Evolutionary conservation across 2,113 vertebrate genomes (phyloP).

Genomic region (Cyanocitta stelleri): DNA sequence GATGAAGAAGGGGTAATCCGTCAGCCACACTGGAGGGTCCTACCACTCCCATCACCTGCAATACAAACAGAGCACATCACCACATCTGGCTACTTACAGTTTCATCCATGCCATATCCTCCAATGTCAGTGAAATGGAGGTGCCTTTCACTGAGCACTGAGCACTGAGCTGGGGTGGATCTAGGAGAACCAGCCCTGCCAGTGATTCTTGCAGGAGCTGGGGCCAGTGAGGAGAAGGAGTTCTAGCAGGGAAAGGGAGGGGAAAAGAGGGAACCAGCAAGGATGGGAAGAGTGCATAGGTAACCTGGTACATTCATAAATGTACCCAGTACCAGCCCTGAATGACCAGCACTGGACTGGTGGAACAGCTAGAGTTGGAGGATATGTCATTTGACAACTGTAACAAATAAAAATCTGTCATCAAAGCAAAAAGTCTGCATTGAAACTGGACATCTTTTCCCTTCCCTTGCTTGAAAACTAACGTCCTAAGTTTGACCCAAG

Average conservation of each 20-base stretch:
- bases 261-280: slow-evolving; percentile 18
- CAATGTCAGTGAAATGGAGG: slow-evolving; percentile 42
- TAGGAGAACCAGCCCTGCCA: neutral
- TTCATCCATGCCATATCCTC: slow-evolving; percentile 72
- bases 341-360: slow-evolving; percentile 57
- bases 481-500: slow-evolving; percentile 71
- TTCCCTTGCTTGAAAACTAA: slow-evolving; percentile 53
- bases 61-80: slow-evolving; percentile 81
- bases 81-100: slow-evolving; percentile 69
- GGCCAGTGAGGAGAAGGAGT: neutral
- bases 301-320: slow-evolving; percentile 41
- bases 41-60: slow-evolving; percentile 98
- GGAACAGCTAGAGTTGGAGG: slow-evolving; percentile 60
- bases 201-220: slow-evolving; percentile 29
- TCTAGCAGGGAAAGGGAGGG: slow-evolving; percentile 34
- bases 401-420: slow-evolving; percentile 44
- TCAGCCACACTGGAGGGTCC: slow-evolving; percentile 99
- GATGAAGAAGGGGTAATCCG: slow-evolving; percentile 96
- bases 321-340: slow-evolving; percentile 52
- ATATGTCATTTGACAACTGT: slow-evolving; percentile 64
- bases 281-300: slow-evolving; percentile 22
- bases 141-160: neutral
- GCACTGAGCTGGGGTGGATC: slow-evolving; percentile 39
- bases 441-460: slow-evolving; percentile 44
- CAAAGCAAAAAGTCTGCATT: slow-evolving; percentile 48